Conservation (phyloP, 2,888 invertebrate species). For the Parelbella ahira region DNA sequence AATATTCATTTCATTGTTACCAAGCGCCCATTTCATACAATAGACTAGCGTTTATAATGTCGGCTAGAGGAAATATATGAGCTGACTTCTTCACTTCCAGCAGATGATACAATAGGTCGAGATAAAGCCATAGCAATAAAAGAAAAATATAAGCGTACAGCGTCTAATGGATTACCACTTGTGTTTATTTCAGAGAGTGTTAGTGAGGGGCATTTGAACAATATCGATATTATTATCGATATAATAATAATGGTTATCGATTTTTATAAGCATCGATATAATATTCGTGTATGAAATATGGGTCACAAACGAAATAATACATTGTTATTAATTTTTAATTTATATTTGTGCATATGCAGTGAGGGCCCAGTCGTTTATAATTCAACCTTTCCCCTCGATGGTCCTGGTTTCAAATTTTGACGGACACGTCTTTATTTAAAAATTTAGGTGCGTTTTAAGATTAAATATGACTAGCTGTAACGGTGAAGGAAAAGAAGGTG, state of each 20-base stretch:
- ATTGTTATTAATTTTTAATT: too few species aligned
- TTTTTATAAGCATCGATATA: slow-evolving; percentile 1
- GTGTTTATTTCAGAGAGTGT: slow-evolving; percentile 13
- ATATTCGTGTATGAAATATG: too few species aligned
- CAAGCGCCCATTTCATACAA: slow-evolving; percentile 6
- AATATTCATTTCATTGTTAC: neutral
- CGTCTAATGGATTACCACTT: slow-evolving; percentile 10
- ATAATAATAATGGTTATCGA: neutral
- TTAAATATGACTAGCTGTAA: too few species aligned
- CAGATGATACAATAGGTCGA: slow-evolving; percentile 5
- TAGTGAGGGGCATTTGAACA: too few species aligned
- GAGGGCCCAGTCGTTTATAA: too few species aligned
- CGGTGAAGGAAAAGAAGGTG: too few species aligned
- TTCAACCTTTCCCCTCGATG: too few species aligned
- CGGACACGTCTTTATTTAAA: too few species aligned
- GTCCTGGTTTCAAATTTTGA: too few species aligned
- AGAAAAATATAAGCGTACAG: slow-evolving; percentile 7
- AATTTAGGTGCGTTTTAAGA: too few species aligned
- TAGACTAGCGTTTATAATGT: slow-evolving; percentile 3
- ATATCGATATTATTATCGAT: neutral
- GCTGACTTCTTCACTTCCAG: slow-evolving; percentile 6
- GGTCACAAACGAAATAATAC: too few species aligned
- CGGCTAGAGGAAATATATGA: slow-evolving; percentile 3
- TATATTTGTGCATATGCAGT: too few species aligned
- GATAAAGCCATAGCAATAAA: slow-evolving; percentile 5